phyloP scores from a whole-genome alignment of 1,140 invertebrate species.

The Brachionus calyciflorus region DNA sequence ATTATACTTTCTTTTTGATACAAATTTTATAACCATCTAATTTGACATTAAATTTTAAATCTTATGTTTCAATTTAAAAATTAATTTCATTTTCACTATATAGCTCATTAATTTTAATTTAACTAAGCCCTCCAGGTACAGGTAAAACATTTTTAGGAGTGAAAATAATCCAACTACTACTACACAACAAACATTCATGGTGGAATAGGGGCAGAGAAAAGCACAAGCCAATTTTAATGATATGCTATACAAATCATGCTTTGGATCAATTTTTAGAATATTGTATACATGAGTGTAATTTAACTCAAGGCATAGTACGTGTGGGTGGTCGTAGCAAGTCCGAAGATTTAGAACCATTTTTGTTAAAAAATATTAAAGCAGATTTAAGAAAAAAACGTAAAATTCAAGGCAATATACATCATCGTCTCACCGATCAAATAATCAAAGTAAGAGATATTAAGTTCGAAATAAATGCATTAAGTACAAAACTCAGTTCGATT shows the following conservation, averaged over 20 bases:
- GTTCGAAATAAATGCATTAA: neutral
- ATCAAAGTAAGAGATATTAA: neutral
- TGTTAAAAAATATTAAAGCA: neutral
- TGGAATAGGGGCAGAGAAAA: neutral
- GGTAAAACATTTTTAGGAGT: slow-evolving; percentile 76
- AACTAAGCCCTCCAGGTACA: slow-evolving; percentile 70
- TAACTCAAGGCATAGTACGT: slow-evolving; percentile 13
- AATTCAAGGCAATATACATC: neutral
- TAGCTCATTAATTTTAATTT: too few relatives aligned
- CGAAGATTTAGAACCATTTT: neutral
- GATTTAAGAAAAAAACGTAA: neutral
- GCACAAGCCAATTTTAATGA: slow-evolving; percentile 66
- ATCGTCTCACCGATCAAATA: neutral
- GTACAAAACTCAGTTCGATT: neutral
- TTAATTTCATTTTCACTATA: slow-evolving; percentile 48
- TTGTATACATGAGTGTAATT: slow-evolving; percentile 49
- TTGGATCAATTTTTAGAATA: slow-evolving; percentile 66
- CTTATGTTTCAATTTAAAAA: too few relatives aligned
- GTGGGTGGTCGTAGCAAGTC: slow-evolving; percentile 1
- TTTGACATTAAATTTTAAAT: too few relatives aligned
- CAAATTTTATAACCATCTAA: too few relatives aligned
- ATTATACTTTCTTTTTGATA: too few relatives aligned
- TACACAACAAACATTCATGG: slow-evolving; percentile 51
- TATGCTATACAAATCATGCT: slow-evolving; percentile 78
- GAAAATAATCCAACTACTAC: slow-evolving; percentile 65